Base-by-base conservation (phyloP, 2,888 invertebrate genomes). In the Sussaba pulchella region DNA sequence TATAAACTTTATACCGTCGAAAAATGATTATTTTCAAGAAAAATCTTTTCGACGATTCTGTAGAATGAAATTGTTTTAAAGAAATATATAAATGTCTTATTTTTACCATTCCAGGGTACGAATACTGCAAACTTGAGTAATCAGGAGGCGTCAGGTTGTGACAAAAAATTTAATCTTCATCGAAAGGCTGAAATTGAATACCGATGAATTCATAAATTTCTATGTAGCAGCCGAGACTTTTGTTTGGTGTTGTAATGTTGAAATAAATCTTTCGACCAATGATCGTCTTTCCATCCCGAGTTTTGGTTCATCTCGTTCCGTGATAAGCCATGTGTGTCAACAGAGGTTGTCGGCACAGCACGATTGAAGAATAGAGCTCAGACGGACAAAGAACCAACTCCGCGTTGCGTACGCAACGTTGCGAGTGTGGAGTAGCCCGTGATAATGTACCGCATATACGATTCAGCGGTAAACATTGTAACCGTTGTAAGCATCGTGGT, bases 51-150 rank as follows among this genome's bases (percentile, higher is more conserved):
- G n/a, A n/a, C n/a, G n/a, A n/a, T n/a, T n/a, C n/a, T n/a, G n/a
- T n/a, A 14, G 36, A 69, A 45, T 14, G 31, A 19, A 39, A 21
- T 21, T 12, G 5, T 36, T 12, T 70, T 43, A 3, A 45, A 14
- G 6, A 36, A n/a, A n/a, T n/a, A n/a, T n/a, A n/a, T n/a, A n/a
- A n/a, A n/a, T n/a, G n/a, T 12, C 41, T 31, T 31, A 57, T 36
- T 14, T 43, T 12, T n/a, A 43, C 12, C 6, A 21, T 63, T 63
- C 52, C 61, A 88, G 88, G 59, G 31, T 50, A 69, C 17, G 6
- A 21, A 5, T 88, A 89, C 50, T 87, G 88, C 81, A 67, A 26
- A 41, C 9, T 31, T 17, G 87, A 89, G 59, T 88, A 71, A 81
- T 36, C 14, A 14, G 8, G 52, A 14, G 36, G 12, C 17, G n/a